These are phyloP conservation scores for Mesitornis unicolor DNA, from an alignment of 2,113 vertebrate species.

Conservation along the genomic window DNA sequence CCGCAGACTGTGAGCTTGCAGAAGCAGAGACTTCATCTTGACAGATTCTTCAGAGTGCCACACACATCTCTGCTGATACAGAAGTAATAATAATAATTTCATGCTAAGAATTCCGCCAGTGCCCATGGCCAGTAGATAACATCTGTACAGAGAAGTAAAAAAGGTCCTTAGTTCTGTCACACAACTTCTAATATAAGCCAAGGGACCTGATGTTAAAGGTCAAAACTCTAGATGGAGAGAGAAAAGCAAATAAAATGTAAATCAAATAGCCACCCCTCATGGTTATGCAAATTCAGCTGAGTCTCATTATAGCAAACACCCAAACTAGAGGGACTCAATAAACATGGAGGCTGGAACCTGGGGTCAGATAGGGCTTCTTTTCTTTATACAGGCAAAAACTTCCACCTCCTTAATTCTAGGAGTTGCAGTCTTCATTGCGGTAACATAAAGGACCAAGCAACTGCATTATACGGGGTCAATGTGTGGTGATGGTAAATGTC, in stretches of 20 bases:
- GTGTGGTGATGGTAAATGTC: not conserved
- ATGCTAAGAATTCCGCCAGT: constrained; percentile 44
- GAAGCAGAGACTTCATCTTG: constrained; percentile 33
- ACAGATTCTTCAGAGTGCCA: constrained; percentile 45
- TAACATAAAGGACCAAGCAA: not conserved
- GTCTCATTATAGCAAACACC: not conserved
- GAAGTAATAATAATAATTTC: constrained; percentile 55
- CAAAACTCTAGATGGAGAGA: not conserved
- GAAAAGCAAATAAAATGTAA: not conserved
- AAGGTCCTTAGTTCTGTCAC: not conserved
- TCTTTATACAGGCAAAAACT: not conserved
- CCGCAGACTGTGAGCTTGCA: not conserved
- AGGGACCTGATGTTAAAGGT: not conserved
- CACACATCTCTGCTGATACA: constrained; percentile 49
- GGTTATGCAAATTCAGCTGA: not conserved
- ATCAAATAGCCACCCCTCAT: not conserved
- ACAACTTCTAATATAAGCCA: not conserved
- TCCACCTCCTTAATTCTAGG: not conserved
- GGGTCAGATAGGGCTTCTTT: not conserved
- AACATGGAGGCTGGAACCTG: not conserved
- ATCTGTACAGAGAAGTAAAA: not conserved
- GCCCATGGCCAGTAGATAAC: not conserved
- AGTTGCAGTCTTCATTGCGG: not conserved
- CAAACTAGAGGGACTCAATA: not conserved
- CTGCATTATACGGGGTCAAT: not conserved